These are phyloP conservation scores for Zoroaster sp. DNA, from an alignment of 53 echinoderm and acorn worm genomes.

Conservation along the genomic window DNA sequence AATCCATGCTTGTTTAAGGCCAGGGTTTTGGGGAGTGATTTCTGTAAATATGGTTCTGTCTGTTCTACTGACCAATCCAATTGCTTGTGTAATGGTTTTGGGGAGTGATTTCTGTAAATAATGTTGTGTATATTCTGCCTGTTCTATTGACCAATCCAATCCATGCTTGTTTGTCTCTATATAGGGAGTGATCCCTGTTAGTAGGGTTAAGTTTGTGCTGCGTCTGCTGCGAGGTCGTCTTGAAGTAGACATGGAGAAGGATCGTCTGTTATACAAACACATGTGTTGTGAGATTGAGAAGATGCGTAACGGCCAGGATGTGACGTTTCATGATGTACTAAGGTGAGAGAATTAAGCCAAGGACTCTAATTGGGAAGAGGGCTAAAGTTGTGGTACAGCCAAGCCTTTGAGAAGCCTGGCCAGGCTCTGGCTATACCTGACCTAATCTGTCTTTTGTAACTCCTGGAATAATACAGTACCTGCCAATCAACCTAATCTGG, in stretches of 20 bases:
- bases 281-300: constrained; percentile 99
- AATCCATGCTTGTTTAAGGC: neutral
- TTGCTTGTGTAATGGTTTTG: neutral
- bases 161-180: neutral
- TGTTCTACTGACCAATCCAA: neutral
- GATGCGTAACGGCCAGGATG: constrained; percentile 97
- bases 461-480: too few relatives aligned
- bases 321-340: constrained; percentile 97
- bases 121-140: too few relatives aligned
- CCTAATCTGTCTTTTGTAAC: too few relatives aligned
- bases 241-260: constrained; percentile 97
- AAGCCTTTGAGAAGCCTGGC: too few relatives aligned
- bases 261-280: constrained; percentile 91
- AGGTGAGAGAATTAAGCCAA: constrained; percentile 76
- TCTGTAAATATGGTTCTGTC: too few relatives aligned
- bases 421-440: too few relatives aligned
- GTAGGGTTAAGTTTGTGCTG: constrained; percentile 94
- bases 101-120: too few relatives aligned
- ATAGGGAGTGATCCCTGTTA: constrained; percentile 97
- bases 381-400: too few relatives aligned
- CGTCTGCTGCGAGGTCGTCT: constrained; percentile 87
- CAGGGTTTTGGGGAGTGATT: neutral
- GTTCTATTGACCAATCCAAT: neutral
- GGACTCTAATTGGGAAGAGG: too few relatives aligned
- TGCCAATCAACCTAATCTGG: too few relatives aligned